Percentiles rank a stretch among this genome's conserved stretches.
Evolutionary conservation across 2,113 vertebrate genomes (phyloP).

Genomic region (Fregetta grallaria): DNA sequence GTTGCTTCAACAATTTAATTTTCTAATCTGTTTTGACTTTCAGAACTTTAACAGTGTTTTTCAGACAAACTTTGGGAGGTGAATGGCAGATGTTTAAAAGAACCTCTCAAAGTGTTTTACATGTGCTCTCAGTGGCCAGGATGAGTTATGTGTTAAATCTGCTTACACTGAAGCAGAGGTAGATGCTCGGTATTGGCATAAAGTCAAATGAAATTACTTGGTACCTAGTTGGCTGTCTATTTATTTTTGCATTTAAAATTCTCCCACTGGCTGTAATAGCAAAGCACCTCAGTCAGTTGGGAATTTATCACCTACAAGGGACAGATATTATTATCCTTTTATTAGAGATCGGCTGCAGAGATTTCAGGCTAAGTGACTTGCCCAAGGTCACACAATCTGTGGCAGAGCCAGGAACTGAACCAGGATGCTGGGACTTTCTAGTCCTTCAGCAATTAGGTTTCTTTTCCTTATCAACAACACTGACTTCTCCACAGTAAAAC

Average conservation of each 20-base stretch:
- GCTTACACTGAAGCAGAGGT: not conserved
- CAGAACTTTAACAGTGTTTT: not conserved
- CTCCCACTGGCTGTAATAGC: not conserved
- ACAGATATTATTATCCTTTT: not conserved
- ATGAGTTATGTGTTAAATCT: not conserved
- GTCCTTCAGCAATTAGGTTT: not conserved
- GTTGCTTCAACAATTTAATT: not conserved
- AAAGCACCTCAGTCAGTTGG: not conserved
- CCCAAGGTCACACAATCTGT: constrained; percentile 1
- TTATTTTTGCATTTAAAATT: constrained; percentile 2
- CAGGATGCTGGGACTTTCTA: not conserved
- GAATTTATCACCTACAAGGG: not conserved
- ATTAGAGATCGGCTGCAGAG: not conserved
- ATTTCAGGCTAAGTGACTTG: not conserved
- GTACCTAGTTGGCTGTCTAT: not conserved
- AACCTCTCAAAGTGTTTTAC: not conserved
- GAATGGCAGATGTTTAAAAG: not conserved
- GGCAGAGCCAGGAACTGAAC: not conserved
- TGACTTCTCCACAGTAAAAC: not conserved
- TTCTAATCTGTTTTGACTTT: not conserved
- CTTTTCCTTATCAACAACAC: not conserved
- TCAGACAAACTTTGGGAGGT: not conserved
- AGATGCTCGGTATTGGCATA: not conserved
- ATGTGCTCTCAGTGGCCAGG: not conserved
- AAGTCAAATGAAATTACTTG: not conserved